These are phyloP conservation scores for Papilio protenor DNA, from an alignment of 2,888 invertebrate genomes.

Conservation along the genomic window DNA sequence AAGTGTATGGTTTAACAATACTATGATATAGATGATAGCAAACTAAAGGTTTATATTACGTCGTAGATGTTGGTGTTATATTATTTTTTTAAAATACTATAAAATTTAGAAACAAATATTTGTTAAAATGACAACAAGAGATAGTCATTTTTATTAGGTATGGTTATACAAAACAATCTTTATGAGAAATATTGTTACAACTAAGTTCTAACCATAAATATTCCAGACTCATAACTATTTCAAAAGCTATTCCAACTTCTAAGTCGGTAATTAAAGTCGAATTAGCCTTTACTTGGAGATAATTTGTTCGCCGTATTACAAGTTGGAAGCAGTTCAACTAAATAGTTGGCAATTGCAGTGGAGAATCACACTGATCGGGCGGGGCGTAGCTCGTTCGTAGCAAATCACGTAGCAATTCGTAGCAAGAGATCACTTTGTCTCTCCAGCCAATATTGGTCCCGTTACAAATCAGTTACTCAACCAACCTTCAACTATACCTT, in stretches of 20 bases:
- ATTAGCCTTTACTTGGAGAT: not conserved
- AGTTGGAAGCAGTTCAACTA: slow-evolving; percentile 19
- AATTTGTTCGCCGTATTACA: slow-evolving; percentile 16
- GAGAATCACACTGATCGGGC: slow-evolving; percentile 33
- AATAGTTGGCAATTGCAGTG: slow-evolving; percentile 33
- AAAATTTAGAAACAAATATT: too few species aligned
- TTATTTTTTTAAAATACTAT: too few species aligned
- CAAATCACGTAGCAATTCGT: slow-evolving; percentile 30
- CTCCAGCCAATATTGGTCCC: slow-evolving; percentile 29
- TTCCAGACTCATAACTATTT: not conserved
- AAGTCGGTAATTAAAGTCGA: slow-evolving; percentile 11
- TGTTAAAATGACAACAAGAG: too few species aligned
- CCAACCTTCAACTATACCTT: not conserved
- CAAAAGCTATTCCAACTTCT: slow-evolving; percentile 10
- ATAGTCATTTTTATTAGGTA: too few species aligned
- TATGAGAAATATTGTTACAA: too few species aligned
- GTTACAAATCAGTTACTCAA: slow-evolving; percentile 23
- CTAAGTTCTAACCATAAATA: too few species aligned
- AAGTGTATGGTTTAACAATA: too few species aligned
- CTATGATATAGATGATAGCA: too few species aligned
- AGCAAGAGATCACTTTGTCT: slow-evolving; percentile 32
- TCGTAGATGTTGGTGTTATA: too few species aligned
- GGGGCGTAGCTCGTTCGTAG: slow-evolving; percentile 26
- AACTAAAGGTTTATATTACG: too few species aligned
- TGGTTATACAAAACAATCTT: too few species aligned